These are phyloP conservation scores for Caenorhabditis sp. DNA, from an alignment of 2,888 invertebrate species.

Conservation along the genomic window DNA sequence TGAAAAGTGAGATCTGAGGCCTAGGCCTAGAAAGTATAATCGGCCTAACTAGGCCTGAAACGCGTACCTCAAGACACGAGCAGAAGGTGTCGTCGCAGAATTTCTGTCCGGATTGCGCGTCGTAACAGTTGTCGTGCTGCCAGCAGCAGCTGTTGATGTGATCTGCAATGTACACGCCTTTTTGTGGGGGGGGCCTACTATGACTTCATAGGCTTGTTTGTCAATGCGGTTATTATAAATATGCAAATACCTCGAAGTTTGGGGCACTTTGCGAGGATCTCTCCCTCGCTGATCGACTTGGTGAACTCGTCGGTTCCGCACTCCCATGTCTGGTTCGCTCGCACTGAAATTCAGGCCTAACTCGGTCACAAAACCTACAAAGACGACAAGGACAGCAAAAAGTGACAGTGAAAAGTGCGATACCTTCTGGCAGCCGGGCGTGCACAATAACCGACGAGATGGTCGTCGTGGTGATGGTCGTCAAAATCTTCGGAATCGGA, in stretches of 20 bases:
- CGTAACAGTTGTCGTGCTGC: conserved; percentile 44
- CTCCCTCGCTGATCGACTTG: conserved; percentile 56
- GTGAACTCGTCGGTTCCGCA: conserved; percentile 63
- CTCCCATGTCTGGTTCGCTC: conserved; percentile 50
- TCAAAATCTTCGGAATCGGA: background rate
- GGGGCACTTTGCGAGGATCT: conserved; percentile 58
- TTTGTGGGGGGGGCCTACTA: too few relatives aligned
- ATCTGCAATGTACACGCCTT: too few relatives aligned
- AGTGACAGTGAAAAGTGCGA: background rate
- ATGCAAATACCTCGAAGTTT: conserved; percentile 46
- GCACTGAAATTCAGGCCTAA: conserved; percentile 11
- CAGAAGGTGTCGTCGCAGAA: conserved; percentile 69
- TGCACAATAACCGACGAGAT: conserved; percentile 20
- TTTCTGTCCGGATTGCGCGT: conserved; percentile 54
- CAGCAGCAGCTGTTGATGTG: conserved; percentile 47
- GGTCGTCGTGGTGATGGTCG: conserved; percentile 11
- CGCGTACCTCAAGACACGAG: conserved; percentile 59
- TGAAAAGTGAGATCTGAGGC: too few relatives aligned
- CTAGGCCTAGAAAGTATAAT: background rate
- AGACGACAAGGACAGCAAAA: background rate
- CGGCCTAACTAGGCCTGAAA: too few relatives aligned
- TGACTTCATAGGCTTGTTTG: background rate
- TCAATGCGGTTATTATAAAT: background rate
- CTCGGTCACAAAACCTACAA: background rate
- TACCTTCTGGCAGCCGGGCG: conserved; percentile 26